phyloP scores from a whole-genome alignment of 2,113 vertebrate species.

The Pseudolaguvia tuberculata region DNA sequence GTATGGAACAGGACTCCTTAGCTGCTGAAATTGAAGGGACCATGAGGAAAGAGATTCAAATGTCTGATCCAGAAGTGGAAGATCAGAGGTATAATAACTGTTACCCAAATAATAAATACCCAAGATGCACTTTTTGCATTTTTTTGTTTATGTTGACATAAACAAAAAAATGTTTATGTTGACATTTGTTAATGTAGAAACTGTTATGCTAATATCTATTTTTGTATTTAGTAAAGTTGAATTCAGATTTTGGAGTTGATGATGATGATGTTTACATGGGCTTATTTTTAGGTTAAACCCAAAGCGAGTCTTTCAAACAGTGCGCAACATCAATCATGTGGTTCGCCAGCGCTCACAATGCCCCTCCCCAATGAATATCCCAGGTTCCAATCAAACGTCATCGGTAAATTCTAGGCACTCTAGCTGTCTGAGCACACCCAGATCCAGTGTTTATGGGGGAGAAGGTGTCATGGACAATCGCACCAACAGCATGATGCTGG shows the following conservation, averaged over 20 bases:
- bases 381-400: slow-evolving; percentile 96
- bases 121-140: background rate
- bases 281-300: slow-evolving; percentile 77
- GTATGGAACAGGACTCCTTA: slow-evolving; percentile 82
- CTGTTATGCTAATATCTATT: background rate
- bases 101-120: slow-evolving; percentile 11
- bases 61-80: slow-evolving; percentile 86
- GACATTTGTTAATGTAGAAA: background rate
- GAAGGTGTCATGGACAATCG: slow-evolving; percentile 86
- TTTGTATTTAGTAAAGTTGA: background rate
- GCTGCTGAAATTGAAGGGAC: slow-evolving; percentile 97
- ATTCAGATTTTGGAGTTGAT: background rate
- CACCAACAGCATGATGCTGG: slow-evolving; percentile 81
- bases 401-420: slow-evolving; percentile 84
- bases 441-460: slow-evolving; percentile 84
- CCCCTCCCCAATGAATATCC: slow-evolving; percentile 93
- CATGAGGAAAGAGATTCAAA: slow-evolving; percentile 93
- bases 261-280: background rate
- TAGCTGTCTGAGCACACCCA: slow-evolving; percentile 87
- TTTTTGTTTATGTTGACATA: background rate
- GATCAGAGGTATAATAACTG: slow-evolving; percentile 68
- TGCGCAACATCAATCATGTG: slow-evolving; percentile 88
- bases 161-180: background rate
- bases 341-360: slow-evolving; percentile 85
- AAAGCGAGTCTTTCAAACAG: slow-evolving; percentile 91